These are phyloP conservation scores for Lanius collurio DNA, from an alignment of 2,113 vertebrate species.

Conservation along the genomic window DNA sequence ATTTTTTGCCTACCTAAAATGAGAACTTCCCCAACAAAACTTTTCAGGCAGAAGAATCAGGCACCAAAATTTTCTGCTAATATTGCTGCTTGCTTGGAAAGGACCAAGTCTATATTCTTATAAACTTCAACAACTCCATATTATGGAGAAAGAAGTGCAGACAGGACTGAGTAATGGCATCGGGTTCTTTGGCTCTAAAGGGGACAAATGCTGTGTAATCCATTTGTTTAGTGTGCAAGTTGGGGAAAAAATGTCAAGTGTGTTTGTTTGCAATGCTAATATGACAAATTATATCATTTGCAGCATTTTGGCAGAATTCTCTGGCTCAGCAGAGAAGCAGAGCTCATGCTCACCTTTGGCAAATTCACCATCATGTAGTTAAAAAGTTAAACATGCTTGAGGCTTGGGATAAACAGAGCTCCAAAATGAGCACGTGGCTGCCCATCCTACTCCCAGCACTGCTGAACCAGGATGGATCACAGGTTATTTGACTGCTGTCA, in stretches of 20 bases:
- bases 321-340: background rate
- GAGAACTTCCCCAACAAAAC: background rate
- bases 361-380: background rate
- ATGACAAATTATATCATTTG: background rate
- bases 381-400: background rate
- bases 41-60: background rate
- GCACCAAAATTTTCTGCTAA: background rate
- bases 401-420: background rate
- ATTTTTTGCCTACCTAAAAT: background rate
- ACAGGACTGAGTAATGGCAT: background rate
- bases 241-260: background rate
- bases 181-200: background rate
- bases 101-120: background rate
- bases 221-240: background rate
- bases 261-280: background rate
- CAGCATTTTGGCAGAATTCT: background rate
- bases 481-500: background rate
- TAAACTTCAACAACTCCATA: background rate
- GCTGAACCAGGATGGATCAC: background rate
- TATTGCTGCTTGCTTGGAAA: background rate
- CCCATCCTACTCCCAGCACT: background rate
- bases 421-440: background rate
- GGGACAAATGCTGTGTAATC: background rate
- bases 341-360: background rate
- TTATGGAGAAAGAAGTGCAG: rapidly evolving